A percentile compares a stretch with the other conserved stretches of the same genome.
Conservation (phyloP, 2,888 invertebrate genomes). For the Mesoligia furuncula region DNA sequence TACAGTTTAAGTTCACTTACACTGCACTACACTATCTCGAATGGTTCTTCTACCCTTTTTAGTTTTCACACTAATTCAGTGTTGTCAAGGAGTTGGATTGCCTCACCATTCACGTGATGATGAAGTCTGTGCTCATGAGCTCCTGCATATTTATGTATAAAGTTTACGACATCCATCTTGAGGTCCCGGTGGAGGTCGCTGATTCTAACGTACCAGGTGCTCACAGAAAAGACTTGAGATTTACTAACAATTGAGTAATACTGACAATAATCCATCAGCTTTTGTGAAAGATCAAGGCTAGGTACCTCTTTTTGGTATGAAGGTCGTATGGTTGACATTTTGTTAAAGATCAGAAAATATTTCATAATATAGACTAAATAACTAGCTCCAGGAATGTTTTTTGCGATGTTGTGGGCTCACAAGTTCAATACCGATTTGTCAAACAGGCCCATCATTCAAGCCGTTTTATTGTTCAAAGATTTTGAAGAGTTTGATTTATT, state of each 20-base stretch:
- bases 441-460: background rate
- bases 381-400: background rate
- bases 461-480: background rate
- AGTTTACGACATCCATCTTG: too few species aligned
- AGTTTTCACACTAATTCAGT: too few species aligned
- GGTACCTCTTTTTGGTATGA: background rate
- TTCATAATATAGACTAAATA: background rate
- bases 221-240: background rate
- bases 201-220: too few species aligned
- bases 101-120: too few species aligned
- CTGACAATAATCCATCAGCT: background rate
- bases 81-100: too few species aligned
- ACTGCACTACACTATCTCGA: too few species aligned
- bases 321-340: conserved; percentile 16
- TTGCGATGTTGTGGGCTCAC: background rate
- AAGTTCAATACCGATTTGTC: background rate
- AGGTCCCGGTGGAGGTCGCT: too few species aligned
- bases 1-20: too few species aligned
- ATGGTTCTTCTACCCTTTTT: too few species aligned
- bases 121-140: too few species aligned
- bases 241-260: background rate
- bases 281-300: background rate
- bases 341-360: conserved; percentile 11
- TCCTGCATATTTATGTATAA: too few species aligned
- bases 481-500: background rate